Evolutionary conservation across 2,113 vertebrate genomes (phyloP).

Genomic region (Mungos mungo): DNA sequence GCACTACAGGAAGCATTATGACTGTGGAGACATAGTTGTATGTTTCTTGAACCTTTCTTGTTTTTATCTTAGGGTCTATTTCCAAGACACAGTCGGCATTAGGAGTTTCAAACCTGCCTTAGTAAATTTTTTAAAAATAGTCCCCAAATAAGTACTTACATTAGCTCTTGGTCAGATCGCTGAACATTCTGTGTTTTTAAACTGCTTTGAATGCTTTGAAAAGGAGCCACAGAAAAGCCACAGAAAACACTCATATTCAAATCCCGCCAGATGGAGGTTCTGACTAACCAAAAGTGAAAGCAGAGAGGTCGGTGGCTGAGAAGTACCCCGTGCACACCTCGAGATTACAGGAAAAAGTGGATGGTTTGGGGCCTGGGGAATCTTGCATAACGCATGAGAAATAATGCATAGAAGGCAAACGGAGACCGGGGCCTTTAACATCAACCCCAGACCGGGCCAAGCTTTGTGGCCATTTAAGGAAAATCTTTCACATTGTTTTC

Average conservation of each 20-base stretch:
- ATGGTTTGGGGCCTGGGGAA: accelerated
- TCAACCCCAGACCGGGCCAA: background rate
- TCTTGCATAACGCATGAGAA: background rate
- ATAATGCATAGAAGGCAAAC: background rate
- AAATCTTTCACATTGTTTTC: background rate
- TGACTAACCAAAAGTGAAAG: slow-evolving; percentile 67
- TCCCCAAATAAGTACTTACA: slow-evolving; percentile 57
- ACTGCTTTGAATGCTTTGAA: slow-evolving; percentile 62
- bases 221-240: slow-evolving; percentile 57
- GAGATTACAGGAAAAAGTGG: background rate
- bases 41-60: background rate
- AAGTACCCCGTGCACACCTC: background rate
- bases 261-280: slow-evolving; percentile 6
- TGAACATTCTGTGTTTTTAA: slow-evolving; percentile 70
- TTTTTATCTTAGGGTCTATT: background rate
- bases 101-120: background rate
- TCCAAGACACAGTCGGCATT: background rate
- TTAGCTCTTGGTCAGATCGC: slow-evolving; percentile 53
- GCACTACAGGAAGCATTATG: slow-evolving; percentile 1
- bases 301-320: background rate
- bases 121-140: background rate
- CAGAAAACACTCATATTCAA: slow-evolving; percentile 44
- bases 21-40: background rate
- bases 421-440: background rate
- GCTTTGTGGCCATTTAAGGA: slow-evolving; percentile 13